Conservation (phyloP, 2,797 vertebrate species). For the Gallinago solitaria region DNA sequence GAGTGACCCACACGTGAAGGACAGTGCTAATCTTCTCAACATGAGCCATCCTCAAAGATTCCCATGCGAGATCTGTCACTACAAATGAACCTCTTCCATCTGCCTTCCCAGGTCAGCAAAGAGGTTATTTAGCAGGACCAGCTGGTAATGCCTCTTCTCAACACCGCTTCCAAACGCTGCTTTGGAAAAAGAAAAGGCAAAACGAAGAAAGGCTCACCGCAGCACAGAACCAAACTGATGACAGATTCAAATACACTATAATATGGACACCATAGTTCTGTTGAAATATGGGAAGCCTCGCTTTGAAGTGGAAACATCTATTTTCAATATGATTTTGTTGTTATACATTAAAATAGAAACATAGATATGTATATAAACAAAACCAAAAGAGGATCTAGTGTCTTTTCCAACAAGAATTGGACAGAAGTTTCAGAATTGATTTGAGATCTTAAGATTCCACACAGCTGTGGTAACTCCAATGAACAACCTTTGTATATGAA, state of each 20-base stretch:
- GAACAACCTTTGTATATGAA: background rate
- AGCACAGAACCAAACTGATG: background rate
- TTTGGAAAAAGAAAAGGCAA: constrained; percentile 24
- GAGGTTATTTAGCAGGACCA: constrained; percentile 75
- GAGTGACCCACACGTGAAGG: constrained; percentile 69
- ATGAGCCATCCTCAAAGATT: constrained; percentile 63
- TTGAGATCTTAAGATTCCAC: background rate
- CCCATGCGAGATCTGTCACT: constrained; percentile 69
- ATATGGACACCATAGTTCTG: background rate
- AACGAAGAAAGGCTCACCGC: background rate
- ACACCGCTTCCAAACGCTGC: constrained; percentile 47
- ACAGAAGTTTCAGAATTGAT: background rate
- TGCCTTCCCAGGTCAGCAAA: constrained; percentile 73
- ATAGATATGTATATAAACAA: background rate
- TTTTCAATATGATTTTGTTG: background rate
- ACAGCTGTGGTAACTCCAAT: background rate
- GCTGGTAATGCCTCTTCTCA: constrained; percentile 68
- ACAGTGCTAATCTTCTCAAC: constrained; percentile 69
- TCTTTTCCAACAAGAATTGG: background rate
- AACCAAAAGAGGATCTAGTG: background rate
- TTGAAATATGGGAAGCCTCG: background rate
- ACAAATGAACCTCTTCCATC: constrained; percentile 77
- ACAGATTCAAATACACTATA: background rate
- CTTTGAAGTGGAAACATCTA: background rate
- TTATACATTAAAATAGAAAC: background rate